Base-by-base conservation (phyloP, 2,797 vertebrate species). In the Emys orbicularis region DNA sequence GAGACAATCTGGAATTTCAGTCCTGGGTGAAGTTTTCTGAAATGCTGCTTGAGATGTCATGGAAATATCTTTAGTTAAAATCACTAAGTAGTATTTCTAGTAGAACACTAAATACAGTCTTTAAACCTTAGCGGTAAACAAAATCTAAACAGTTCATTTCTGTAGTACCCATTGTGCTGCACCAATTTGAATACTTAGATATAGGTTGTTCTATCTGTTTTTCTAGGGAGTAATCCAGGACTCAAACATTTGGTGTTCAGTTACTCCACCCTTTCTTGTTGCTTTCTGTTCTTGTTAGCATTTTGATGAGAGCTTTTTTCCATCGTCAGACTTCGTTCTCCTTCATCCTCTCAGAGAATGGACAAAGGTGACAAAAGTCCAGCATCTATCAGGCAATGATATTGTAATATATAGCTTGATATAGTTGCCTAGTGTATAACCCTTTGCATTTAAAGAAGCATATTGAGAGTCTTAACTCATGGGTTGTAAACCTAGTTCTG, bases 1-100 rank as follows among this genome's bases (percentile, higher is more conserved):
- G 96, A 98, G 98, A 97, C 98, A 98, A 98, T 98, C 98, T 98
- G 98, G 98, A 98, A 97, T 98, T 98, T 98, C 97, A 97, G 97
- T 97, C 96, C 97, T 97, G 95, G 97, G 97, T 98, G 92, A 97
- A 98, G 95, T 98, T 98, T 98, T 98, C 95, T 98, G 97, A 98
- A 97, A 95, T 97, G 92, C 94, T 97, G 91, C 94, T 95, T 97
- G 97, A 98, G 97, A 96, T 97, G 97, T 84, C 96, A 89, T 93
- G 96, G 91, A 96, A 97, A 97, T 96, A 94, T 95, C 90, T 96
- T 96, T 95, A 97, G 96, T 97, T 98, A 95, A 97, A 98, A 98
- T 97, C 93, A 94, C 83, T 85, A 12, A 92, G 95, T 96, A 94
- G 6, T 90, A 59, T 96, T 97, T 96, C 84, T 65, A 93, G 79